Conservation (phyloP, 2,113 vertebrate genomes). For the Gobiocypris rarus region DNA sequence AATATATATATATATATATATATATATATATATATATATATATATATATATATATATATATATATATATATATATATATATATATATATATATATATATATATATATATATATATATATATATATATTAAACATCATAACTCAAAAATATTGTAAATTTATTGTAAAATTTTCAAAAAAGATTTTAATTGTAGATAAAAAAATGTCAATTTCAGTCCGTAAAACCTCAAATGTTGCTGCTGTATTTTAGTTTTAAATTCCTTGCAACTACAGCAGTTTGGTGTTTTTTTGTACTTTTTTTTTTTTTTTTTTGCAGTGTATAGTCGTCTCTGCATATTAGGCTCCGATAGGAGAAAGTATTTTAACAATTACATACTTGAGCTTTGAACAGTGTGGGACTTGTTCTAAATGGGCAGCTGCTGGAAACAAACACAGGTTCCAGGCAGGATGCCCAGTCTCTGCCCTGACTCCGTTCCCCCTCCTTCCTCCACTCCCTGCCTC, state of each 20-base stretch:
- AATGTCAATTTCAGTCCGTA: background rate
- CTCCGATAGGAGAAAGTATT: constrained; percentile 5
- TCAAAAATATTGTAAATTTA: no score
- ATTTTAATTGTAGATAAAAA: no score
- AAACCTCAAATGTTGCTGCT: background rate
- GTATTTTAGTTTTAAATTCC: background rate
- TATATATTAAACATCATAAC: no score
- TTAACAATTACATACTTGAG: background rate
- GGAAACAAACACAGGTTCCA: constrained; percentile 71
- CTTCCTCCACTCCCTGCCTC: constrained; percentile 22
- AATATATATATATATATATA: no score
- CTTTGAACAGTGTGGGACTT: constrained; percentile 70
- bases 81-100: no score
- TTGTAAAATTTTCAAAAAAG: no score
- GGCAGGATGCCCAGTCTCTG: constrained; percentile 50
- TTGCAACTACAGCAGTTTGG: no score
- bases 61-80: no score
- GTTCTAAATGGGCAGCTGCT: constrained; percentile 75
- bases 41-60: no score
- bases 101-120: no score
- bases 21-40: no score
- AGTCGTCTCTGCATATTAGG: background rate
- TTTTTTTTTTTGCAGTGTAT: background rate
- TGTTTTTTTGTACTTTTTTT: no score
- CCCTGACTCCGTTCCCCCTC: background rate